Percentiles rank a stretch among this genome's conserved stretches.
These are phyloP conservation scores for Chionodraco myersi DNA, from an alignment of 2,113 vertebrate species.

Conservation along the genomic window DNA sequence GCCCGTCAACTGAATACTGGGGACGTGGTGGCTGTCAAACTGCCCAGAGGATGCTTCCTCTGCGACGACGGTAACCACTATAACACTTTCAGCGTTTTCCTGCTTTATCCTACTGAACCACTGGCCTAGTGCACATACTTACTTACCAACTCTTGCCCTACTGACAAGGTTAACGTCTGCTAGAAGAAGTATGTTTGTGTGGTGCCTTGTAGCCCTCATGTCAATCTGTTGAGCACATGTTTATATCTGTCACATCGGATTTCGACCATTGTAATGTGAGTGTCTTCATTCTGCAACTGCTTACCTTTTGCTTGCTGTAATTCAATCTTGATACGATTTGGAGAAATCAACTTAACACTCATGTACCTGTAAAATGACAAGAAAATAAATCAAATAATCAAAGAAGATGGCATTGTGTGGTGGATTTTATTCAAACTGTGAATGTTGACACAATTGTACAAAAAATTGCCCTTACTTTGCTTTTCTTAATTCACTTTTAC, in stretches of 20 bases:
- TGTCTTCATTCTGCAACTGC: constrained; percentile 8
- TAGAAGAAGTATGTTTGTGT: constrained; percentile 4
- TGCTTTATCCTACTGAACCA: constrained; percentile 75
- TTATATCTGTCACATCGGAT: not conserved
- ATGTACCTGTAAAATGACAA: constrained; percentile 9
- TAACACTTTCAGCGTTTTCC: constrained; percentile 82
- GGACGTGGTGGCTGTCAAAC: constrained; percentile 68
- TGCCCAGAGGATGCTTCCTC: constrained; percentile 64
- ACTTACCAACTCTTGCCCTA: not conserved
- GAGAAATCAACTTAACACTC: not conserved
- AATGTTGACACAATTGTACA: constrained; percentile 9
- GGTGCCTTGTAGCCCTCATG: no score
- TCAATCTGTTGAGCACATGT: not conserved
- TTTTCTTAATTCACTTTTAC: not conserved
- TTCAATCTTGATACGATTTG: not conserved
- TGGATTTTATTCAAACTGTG: constrained; percentile 8
- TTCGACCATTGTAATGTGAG: not conserved
- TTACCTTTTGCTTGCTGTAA: constrained; percentile 7
- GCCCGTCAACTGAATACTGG: constrained; percentile 59
- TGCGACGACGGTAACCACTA: constrained; percentile 73
- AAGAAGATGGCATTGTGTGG: not conserved
- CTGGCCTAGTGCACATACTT: not conserved
- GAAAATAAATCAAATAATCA: constrained; percentile 16
- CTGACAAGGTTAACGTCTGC: constrained; percentile 11
- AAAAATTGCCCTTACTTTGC: not conserved